A percentile compares a stretch with the other conserved stretches of the same genome.
phyloP scores from a whole-genome alignment of 2,113 vertebrate genomes.

The Agelaius tricolor region DNA sequence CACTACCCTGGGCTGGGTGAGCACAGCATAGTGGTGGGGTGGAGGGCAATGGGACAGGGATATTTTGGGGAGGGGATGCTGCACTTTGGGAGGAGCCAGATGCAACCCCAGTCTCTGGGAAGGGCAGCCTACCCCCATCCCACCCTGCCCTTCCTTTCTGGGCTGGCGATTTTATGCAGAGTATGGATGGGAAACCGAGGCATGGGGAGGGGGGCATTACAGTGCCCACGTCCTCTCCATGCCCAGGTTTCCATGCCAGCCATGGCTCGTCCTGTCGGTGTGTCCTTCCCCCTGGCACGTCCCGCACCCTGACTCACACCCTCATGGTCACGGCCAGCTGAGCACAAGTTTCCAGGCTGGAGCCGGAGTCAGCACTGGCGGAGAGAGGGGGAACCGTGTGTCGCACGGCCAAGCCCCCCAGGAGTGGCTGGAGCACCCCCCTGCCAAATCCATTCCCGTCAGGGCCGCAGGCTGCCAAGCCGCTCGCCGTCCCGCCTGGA shows the following conservation, averaged over 20 bases:
- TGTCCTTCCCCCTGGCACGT: neutral
- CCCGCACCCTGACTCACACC: constrained; percentile 32
- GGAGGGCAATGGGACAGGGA: neutral
- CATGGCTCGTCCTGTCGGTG: neutral
- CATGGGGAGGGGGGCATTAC: neutral
- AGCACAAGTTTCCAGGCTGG: constrained; percentile 40
- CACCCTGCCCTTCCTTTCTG: neutral
- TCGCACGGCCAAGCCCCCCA: neutral
- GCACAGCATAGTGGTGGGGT: neutral
- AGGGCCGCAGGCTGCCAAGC: neutral
- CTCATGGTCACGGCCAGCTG: neutral
- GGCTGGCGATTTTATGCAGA: neutral
- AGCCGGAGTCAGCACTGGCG: neutral
- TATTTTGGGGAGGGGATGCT: neutral
- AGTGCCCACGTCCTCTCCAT: neutral
- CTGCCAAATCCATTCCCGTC: neutral
- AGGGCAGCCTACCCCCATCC: neutral
- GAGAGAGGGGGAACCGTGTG: neutral
- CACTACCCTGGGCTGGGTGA: too few species aligned
- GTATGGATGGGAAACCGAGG: neutral
- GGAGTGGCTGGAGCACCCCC: neutral
- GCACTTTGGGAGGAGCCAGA: neutral
- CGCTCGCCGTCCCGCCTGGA: neutral
- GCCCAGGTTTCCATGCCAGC: neutral
- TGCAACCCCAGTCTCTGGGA: neutral